Evolutionary conservation across 2,888 invertebrate species (phyloP), one percentile per base, ranked within the genome.

Genomic region (Pycnomerus fuliginosus): DNA sequence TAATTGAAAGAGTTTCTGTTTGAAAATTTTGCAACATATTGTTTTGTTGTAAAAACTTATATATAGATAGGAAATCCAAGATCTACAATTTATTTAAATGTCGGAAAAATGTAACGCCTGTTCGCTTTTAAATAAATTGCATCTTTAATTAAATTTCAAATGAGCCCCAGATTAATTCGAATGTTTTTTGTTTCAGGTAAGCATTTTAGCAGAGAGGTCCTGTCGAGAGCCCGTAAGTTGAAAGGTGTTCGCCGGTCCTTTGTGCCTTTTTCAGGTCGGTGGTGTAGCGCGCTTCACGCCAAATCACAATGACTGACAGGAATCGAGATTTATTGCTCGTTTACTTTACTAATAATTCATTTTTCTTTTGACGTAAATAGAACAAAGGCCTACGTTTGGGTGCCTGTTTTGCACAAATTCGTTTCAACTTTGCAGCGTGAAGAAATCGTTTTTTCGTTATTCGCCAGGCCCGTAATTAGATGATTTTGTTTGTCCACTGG

Each of bases 331-430:
- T 71, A 72, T 72, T 68, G 68, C 70, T 65, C 63, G 68, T 70
- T 71, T 69, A 67, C 68, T 69, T 68, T 62, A 62, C 71, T 70
- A 71, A 72, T 73, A 71, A 70, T 72, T 73, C 71, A 71, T 71
- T 69, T 69, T 69, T 68, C 61, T 66, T 62, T 61, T 67, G 69
- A 68, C 69, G 65, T 65, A 67, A 67, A 68, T 67, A 68, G 70
- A 69, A 69, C 70, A 70, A 70, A 67, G 64, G 64, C 55, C 57
- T 55, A 58, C 58, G 61, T 61, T 61, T 57, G 55, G 56, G 54
- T 53, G 52, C 46, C 55, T 46, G 47, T 50, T 46, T 43, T 52
- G 50, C 47, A 48, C 51, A 53, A 56, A 49, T 52, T 28, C 41
- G 22, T 14, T 31, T n/a, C n/a, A n/a, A n/a, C n/a, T n/a, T n/a